phyloP scores from a whole-genome alignment of 2,888 invertebrate genomes.

The Andricus quercusramuli region DNA sequence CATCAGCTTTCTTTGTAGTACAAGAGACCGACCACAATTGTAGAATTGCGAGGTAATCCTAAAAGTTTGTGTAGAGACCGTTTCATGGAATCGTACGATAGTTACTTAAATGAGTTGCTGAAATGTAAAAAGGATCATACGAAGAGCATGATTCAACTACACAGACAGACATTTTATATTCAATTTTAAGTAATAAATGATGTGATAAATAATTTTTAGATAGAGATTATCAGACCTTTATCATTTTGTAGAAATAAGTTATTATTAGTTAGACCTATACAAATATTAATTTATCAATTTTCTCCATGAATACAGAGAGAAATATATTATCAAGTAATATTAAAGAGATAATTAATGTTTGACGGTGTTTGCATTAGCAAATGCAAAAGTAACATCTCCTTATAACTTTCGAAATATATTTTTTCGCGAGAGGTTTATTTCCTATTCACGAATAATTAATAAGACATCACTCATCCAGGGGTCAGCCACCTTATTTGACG shows the following conservation, averaged over 20 bases:
- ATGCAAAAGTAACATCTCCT: too few relatives aligned
- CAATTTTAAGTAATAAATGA: too few relatives aligned
- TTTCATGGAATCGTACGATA: background rate
- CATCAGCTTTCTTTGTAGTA: background rate
- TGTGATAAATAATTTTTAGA: too few relatives aligned
- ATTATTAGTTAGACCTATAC: too few relatives aligned
- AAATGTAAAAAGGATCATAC: background rate
- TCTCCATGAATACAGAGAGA: background rate
- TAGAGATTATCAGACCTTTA: background rate
- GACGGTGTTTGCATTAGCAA: too few relatives aligned
- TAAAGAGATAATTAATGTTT: too few relatives aligned
- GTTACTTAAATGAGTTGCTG: conserved; percentile 4
- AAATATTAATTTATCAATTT: background rate
- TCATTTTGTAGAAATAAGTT: too few relatives aligned
- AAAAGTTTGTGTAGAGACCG: background rate
- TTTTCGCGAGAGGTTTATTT: background rate
- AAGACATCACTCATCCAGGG: background rate
- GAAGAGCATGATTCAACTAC: too few relatives aligned
- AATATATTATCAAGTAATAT: too few relatives aligned
- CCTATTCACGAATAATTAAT: background rate
- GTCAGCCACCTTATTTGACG: too few relatives aligned
- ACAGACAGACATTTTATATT: too few relatives aligned
- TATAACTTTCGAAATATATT: too few relatives aligned
- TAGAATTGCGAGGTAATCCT: conserved; percentile 12
- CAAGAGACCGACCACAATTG: background rate